These are phyloP conservation scores for Alentia gelatinosa DNA, from an alignment of 2,888 invertebrate genomes.

Conservation along the genomic window DNA sequence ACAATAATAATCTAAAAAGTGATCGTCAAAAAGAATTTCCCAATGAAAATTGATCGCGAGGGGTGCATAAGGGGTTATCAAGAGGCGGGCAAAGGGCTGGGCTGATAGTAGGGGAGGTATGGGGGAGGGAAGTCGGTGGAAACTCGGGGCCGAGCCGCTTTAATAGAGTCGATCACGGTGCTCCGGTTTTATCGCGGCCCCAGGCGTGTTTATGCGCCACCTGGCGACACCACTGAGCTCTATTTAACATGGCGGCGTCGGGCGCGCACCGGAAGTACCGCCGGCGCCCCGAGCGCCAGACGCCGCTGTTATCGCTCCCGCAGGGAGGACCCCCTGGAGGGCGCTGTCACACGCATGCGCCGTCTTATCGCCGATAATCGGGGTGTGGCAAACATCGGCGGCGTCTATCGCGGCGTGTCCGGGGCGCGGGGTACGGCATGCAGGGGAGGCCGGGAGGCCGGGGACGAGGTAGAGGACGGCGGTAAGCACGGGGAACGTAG, in stretches of 20 bases:
- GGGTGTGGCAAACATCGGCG: constrained; percentile 4
- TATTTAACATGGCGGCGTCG: not conserved
- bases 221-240: not conserved
- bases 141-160: not conserved
- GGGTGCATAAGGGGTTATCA: no score
- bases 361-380: constrained; percentile 19
- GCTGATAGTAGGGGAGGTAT: no score
- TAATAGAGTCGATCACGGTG: not conserved
- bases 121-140: no score
- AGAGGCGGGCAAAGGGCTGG: no score
- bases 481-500: not conserved
- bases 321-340: not conserved
- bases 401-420: not conserved
- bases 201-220: not conserved
- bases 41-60: no score
- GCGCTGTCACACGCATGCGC: not conserved
- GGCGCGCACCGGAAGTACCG: not conserved
- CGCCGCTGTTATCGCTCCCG: not conserved
- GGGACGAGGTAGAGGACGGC: not conserved
- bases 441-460: not conserved
- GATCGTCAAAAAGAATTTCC: no score
- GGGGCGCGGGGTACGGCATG: not conserved
- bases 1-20: no score
- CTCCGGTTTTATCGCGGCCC: not conserved
- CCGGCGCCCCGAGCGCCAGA: not conserved